Evolutionary conservation across 2,888 invertebrate species (phyloP).

Genomic region (Chloromyia formosa): DNA sequence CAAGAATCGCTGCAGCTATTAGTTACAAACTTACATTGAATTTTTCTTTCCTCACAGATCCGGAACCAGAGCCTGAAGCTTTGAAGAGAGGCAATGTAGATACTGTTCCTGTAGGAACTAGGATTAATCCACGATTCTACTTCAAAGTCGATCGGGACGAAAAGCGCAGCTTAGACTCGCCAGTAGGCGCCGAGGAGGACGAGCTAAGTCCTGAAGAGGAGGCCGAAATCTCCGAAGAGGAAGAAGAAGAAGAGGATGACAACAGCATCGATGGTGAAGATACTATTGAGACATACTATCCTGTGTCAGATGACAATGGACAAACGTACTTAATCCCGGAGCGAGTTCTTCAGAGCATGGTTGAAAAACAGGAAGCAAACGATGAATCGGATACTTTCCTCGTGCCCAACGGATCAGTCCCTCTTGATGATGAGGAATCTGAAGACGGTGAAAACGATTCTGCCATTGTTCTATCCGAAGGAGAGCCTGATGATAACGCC

Average conservation of each 20-base stretch:
- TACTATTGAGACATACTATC: conserved; percentile 23
- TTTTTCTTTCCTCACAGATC: neutral
- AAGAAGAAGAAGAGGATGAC: conserved; percentile 23
- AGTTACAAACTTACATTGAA: neutral
- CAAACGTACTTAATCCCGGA: conserved; percentile 37
- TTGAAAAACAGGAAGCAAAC: conserved; percentile 18
- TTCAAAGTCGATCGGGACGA: conserved; percentile 21
- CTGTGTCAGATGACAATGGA: conserved; percentile 20
- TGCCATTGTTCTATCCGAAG: conserved; percentile 24
- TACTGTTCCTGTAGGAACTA: neutral
- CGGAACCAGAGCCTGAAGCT: conserved; percentile 2
- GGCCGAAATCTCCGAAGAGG: neutral
- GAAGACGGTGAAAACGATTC: conserved; percentile 16
- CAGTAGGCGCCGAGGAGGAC: conserved; percentile 20
- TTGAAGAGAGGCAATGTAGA: neutral
- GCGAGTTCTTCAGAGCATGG: conserved; percentile 17
- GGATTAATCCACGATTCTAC: conserved; percentile 21
- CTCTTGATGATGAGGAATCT: conserved; percentile 11
- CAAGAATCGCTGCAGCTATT: neutral
- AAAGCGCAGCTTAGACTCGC: neutral
- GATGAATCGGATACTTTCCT: conserved; percentile 20
- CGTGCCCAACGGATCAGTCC: conserved; percentile 23
- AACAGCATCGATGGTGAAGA: neutral
- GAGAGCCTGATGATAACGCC: neutral
- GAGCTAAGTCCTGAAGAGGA: conserved; percentile 11